A percentile compares a stretch with the other conserved stretches of the same genome.
Conservation (phyloP, 2,797 vertebrate genomes). For the Oreonectes daqikongensis region DNA sequence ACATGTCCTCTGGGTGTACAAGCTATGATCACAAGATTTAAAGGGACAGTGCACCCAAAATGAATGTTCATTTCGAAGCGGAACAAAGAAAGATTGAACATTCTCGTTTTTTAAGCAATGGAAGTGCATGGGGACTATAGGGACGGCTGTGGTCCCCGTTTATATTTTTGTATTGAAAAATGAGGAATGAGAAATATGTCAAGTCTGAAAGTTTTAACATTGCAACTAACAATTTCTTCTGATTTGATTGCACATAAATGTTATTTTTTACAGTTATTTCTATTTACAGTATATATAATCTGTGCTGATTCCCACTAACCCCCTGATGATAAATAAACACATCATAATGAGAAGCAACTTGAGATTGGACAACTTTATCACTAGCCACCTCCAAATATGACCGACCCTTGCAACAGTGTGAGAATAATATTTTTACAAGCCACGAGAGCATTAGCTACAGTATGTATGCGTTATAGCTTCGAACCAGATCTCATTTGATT, state of each 20-base stretch:
- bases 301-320: background rate
- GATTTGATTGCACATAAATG: background rate
- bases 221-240: background rate
- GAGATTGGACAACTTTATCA: background rate
- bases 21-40: background rate
- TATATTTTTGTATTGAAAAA: background rate
- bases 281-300: background rate
- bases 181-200: too few species aligned
- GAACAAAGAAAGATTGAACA: too few species aligned
- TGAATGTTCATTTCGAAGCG: background rate
- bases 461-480: conserved; percentile 19
- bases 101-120: background rate
- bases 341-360: background rate
- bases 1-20: background rate
- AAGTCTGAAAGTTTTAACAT: background rate
- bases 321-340: background rate
- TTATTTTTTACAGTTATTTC: background rate
- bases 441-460: conserved; percentile 12
- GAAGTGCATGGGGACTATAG: background rate
- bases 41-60: background rate
- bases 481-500: conserved; percentile 22
- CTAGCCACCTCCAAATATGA: conserved; percentile 9
- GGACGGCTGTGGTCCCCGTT: background rate
- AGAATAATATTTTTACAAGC: conserved; percentile 2
- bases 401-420: background rate